A percentile compares a stretch with the other conserved stretches of the same genome.
These are phyloP conservation scores for Sphaerophoria rueppellii DNA, from an alignment of 2,888 invertebrate species.

Conservation along the genomic window DNA sequence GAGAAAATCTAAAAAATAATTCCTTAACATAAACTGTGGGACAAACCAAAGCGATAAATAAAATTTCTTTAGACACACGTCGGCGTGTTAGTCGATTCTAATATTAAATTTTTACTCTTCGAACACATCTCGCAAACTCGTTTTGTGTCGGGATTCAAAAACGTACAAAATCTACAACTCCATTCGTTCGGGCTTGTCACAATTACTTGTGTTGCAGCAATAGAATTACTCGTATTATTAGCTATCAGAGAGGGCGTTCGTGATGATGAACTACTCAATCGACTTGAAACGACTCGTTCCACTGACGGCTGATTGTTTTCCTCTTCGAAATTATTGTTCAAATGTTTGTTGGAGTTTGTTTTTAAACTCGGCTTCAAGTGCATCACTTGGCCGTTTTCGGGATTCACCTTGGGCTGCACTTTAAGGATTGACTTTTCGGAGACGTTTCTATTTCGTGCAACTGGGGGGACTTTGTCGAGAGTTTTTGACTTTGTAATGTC, in stretches of 20 bases:
- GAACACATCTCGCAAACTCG: constrained; percentile 89
- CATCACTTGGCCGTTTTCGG: constrained; percentile 56
- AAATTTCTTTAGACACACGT: constrained; percentile 79
- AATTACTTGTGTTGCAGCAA: constrained; percentile 76
- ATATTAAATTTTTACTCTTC: constrained; percentile 82
- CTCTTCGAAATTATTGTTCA: constrained; percentile 58
- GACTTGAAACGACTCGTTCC: constrained; percentile 45
- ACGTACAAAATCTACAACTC: constrained; percentile 88
- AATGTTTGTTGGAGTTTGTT: constrained; percentile 52
- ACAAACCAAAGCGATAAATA: constrained; percentile 47
- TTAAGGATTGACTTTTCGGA: constrained; percentile 64
- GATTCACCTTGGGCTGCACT: constrained; percentile 34
- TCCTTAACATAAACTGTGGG: constrained; percentile 52
- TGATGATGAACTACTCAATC: constrained; percentile 52
- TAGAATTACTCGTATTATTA: constrained; percentile 58
- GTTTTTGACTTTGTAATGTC: constrained; percentile 74
- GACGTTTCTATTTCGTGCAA: constrained; percentile 48
- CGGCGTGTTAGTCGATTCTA: constrained; percentile 81
- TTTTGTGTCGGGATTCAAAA: constrained; percentile 83
- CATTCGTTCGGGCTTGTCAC: constrained; percentile 83
- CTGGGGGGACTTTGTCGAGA: constrained; percentile 67
- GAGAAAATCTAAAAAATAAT: constrained; percentile 45
- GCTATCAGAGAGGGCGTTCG: constrained; percentile 66
- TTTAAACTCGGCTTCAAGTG: constrained; percentile 56
- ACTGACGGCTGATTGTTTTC: constrained; percentile 29